Base-by-base conservation (phyloP, 2,797 vertebrate species). In the Rachycentron canadum region DNA sequence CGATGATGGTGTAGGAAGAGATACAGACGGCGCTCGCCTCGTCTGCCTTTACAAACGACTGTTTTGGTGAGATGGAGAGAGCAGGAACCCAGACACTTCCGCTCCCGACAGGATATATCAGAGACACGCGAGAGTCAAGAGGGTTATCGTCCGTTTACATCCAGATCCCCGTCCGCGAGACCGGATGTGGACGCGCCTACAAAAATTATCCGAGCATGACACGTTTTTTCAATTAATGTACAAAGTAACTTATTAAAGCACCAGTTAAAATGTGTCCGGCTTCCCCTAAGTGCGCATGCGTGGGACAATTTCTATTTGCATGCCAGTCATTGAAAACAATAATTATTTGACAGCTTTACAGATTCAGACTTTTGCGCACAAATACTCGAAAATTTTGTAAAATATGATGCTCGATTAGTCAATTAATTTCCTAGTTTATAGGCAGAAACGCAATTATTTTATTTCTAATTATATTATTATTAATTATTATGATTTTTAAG, bases 81-180 rank as follows among this genome's bases (percentile, higher is more conserved):
- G 65, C 70, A 17, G 76, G 80, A 88, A 89, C 79, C 86, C 84
- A 74, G 72, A 88, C 86, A 91, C 92, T 95, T 94, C 93, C 93
- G 93, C 75, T 83, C 40, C 52, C 32, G 73, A 64, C 89, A 84
- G 89, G 91, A 91, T 81, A 21, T 67, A 34, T 84, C 86, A 79
- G 86, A 91, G 88, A 91, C 49, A 45, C 67, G n/a, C 63, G 43
- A 62, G 71, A 73, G 50, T 64, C 85, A 60, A 90, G 90, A 86
- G 79, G 13, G n/a, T 26, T 5, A 57, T 34, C 76, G 5, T 2
- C 79, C 63, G 10, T 60, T n/a, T 25, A 19, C 25, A 30, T 70
- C 56, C 57, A 43, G 59, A 28, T 26, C 16, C 53, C 14, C 1
- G 25, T 64, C 49, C 17, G 4, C 8, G 0, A 2, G 2, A 68